Conservation (phyloP, 1,140 invertebrate genomes). For the Cheumatopsyche charites region DNA sequence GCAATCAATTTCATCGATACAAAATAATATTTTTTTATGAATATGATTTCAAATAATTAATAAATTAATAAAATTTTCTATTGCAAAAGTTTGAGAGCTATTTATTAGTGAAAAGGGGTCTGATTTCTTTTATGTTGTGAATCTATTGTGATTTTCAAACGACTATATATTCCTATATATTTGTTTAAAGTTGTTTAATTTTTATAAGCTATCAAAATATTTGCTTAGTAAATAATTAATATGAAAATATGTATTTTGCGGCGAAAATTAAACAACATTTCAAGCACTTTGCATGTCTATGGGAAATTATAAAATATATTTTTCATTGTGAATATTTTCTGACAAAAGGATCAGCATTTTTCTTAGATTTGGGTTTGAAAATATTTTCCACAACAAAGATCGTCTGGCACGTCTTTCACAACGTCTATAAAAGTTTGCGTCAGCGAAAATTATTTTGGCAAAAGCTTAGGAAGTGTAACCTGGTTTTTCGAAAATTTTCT, state of each 20-base stretch:
- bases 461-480: background rate
- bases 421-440: conserved; percentile 30
- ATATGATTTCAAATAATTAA: no score
- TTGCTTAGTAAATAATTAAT: background rate
- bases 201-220: background rate
- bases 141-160: background rate
- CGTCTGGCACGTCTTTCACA: conserved; percentile 32
- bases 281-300: no score
- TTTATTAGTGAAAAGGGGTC: conserved; percentile 2
- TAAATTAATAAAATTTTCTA: no score
- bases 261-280: background rate
- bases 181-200: background rate
- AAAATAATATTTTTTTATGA: no score
- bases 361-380: conserved; percentile 47
- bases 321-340: conserved; percentile 9
- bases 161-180: background rate
- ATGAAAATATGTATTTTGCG: background rate
- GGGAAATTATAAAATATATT: background rate
- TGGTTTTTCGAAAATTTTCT: no score
- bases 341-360: conserved; percentile 28
- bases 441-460: conserved; percentile 11
- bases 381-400: conserved; percentile 49
- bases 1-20: no score
- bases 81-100: conserved; percentile 6
- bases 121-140: background rate